Evolutionary conservation across 2,888 invertebrate genomes (phyloP).

Genomic region (Salpingus planirostris): DNA sequence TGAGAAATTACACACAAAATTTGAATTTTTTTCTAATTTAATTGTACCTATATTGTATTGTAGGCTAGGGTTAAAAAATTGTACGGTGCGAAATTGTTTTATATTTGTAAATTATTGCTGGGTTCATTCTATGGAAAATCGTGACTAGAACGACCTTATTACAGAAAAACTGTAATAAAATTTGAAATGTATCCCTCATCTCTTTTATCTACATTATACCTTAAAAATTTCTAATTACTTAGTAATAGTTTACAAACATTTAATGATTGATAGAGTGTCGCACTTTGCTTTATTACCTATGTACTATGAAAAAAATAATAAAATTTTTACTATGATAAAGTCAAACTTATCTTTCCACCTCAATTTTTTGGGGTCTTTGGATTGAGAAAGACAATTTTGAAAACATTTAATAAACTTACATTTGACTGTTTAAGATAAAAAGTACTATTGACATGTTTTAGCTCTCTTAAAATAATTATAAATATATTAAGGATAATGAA

Average conservation of each 20-base stretch:
- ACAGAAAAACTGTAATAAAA: too few species aligned
- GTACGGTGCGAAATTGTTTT: slow-evolving; percentile 21
- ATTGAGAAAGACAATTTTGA: slow-evolving; percentile 15
- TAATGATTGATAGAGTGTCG: slow-evolving; percentile 20
- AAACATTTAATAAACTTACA: slow-evolving; percentile 26
- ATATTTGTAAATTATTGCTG: slow-evolving; percentile 25
- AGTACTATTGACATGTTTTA: slow-evolving; percentile 34
- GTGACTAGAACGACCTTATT: too few species aligned
- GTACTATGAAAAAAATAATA: too few species aligned
- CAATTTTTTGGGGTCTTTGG: not conserved
- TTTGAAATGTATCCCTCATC: too few species aligned
- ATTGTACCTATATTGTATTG: too few species aligned
- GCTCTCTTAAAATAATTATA: slow-evolving; percentile 32
- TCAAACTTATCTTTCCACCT: not conserved
- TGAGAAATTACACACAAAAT: slow-evolving; percentile 11
- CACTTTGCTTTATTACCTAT: slow-evolving; percentile 22
- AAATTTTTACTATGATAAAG: slow-evolving; percentile 17
- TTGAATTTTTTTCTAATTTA: too few species aligned
- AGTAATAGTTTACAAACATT: slow-evolving; percentile 25
- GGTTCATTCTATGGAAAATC: slow-evolving; percentile 9
- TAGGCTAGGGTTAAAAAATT: too few species aligned
- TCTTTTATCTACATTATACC: too few species aligned
- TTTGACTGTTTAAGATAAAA: slow-evolving; percentile 31
- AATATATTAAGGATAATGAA: slow-evolving; percentile 22
- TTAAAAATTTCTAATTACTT: too few species aligned